These are phyloP conservation scores for Regulus satrapa DNA, from an alignment of 2,113 vertebrate species.

Conservation along the genomic window DNA sequence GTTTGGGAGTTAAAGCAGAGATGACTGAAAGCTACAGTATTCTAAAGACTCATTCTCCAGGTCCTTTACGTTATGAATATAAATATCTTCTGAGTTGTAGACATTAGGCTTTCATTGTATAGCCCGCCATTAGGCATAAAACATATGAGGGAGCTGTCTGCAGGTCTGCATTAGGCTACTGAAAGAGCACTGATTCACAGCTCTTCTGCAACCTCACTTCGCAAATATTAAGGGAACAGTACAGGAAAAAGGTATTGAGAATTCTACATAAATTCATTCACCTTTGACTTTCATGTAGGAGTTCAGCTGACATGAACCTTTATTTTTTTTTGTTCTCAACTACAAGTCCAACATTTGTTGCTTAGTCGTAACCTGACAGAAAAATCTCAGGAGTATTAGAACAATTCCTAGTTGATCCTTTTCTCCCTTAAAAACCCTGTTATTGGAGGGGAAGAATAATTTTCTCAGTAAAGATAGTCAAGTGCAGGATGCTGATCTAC, in stretches of 20 bases:
- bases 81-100: slow-evolving; percentile 10
- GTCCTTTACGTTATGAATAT: slow-evolving; percentile 3
- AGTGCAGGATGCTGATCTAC: neutral
- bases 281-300: neutral
- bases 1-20: neutral
- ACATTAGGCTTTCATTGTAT: neutral
- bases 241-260: neutral
- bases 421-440: neutral
- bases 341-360: neutral
- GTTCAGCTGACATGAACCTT: neutral
- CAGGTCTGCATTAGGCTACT: neutral
- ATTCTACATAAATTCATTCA: neutral
- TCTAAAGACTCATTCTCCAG: slow-evolving; percentile 4
- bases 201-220: neutral
- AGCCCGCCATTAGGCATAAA: neutral
- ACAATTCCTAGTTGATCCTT: neutral
- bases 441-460: neutral
- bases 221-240: neutral
- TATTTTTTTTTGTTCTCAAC: neutral
- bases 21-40: slow-evolving; percentile 20
- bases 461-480: neutral
- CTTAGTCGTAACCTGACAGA: neutral
- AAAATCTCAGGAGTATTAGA: neutral
- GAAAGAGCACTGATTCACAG: neutral
- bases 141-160: neutral